Percentiles rank a stretch among this genome's conserved stretches.
Conservation (phyloP, 2,888 invertebrate genomes). For the Himalopsyche anomala region DNA sequence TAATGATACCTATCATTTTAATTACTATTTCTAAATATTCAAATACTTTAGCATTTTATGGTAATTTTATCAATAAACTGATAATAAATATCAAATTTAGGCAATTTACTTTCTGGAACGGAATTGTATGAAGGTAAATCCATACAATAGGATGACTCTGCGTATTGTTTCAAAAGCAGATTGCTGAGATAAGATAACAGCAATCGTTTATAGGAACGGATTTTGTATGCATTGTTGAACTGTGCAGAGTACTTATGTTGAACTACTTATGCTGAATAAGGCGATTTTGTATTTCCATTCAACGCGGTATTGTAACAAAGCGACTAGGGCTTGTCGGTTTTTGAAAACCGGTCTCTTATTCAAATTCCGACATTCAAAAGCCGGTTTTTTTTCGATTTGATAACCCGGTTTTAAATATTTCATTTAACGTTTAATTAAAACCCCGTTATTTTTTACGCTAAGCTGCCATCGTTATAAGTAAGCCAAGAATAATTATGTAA, state of each 20-base stretch:
- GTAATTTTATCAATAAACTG: background rate
- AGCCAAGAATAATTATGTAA: too few relatives aligned
- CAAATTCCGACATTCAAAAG: too few relatives aligned
- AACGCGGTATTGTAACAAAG: background rate
- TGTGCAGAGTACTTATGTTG: background rate
- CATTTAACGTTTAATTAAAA: too few relatives aligned
- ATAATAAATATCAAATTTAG: background rate
- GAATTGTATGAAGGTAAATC: background rate
- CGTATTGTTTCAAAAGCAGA: slow-evolving; percentile 16
- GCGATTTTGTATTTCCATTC: background rate
- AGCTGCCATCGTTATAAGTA: too few relatives aligned
- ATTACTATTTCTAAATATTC: background rate
- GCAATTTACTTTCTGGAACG: background rate
- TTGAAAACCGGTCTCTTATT: too few relatives aligned
- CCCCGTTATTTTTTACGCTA: too few relatives aligned
- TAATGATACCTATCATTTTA: background rate
- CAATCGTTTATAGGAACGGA: background rate
- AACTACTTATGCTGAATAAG: slow-evolving; percentile 14
- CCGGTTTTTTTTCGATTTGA: too few relatives aligned
- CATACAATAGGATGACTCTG: background rate
- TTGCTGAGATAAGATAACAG: background rate
- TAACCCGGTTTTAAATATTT: too few relatives aligned
- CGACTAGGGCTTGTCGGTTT: too few relatives aligned
- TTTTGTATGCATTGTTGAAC: slow-evolving; percentile 16
- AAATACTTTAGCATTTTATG: background rate